Base-by-base conservation (phyloP, 2,888 invertebrate species). In the Tridacna gigas region DNA sequence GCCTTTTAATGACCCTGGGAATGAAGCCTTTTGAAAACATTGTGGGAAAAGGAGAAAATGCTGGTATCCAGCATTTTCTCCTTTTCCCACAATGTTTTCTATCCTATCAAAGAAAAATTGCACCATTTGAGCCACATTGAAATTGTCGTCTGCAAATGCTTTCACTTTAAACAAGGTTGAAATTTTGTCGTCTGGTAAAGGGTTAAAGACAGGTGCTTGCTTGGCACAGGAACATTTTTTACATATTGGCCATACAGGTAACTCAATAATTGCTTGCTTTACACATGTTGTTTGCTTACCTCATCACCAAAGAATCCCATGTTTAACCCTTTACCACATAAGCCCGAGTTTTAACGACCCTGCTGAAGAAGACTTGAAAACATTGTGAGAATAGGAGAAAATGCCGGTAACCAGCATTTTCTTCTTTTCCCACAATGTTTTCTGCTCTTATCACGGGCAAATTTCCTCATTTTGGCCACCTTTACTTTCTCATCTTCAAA, bases 11-110 rank as follows among this genome's bases (percentile, higher is more conserved):
- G n/a, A 37, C 37, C 37, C 37, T 7, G 37, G 7, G 37, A 37
- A 5, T 3, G 56, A 56, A 18, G n/a, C 56, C n/a, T 56, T 56
- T 18, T 56, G 2, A 56, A 56, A 20, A 18, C 18, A 56, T 56
- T 56, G 20, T 20, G 56, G n/a, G 9, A 20, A 56, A 56, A 56
- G 56, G n/a, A 56, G 56, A 56, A 56, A 56, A 56, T 56, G 56
- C 56, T 20, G 56, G n/a, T n/a, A 20, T 5, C 56, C 56, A 56
- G 56, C 56, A 56, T 56, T 37, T 56, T 56, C 20, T 56, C 56
- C n/a, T 56, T 56, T 56, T 56, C 56, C n/a, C 56, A 20, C 56
- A 56, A 56, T 56, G 56, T 20, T 56, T 56, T 56, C 56, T n/a
- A 56, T 56, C 20, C 56, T 56, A 2, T 56, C 4, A n/a, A 56